These are phyloP conservation scores for Orchesellides sinensis DNA, from an alignment of 2,888 invertebrate genomes.

Conservation along the genomic window DNA sequence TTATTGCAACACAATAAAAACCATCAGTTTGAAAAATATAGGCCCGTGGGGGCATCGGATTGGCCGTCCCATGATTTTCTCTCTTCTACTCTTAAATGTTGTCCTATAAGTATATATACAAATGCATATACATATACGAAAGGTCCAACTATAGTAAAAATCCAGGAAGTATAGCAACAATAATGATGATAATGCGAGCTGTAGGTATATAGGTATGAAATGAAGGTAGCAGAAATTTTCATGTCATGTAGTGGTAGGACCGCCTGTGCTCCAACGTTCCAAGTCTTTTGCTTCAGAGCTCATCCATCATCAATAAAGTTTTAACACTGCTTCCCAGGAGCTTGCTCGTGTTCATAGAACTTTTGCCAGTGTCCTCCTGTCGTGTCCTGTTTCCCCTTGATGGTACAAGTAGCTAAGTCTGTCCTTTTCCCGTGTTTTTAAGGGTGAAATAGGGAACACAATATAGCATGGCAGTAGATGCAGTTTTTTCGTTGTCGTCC, in stretches of 20 bases:
- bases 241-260: slow-evolving; percentile 7
- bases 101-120: no score
- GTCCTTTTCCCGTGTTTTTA: background rate
- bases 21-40: slow-evolving; percentile 22
- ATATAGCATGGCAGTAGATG: background rate
- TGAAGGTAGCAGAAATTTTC: background rate
- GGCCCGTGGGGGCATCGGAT: slow-evolving; percentile 29
- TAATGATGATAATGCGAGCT: background rate
- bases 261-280: slow-evolving; percentile 26
- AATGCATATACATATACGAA: no score
- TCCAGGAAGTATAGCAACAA: background rate
- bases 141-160: no score
- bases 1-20: slow-evolving; percentile 26
- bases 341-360: background rate
- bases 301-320: slow-evolving; percentile 48
- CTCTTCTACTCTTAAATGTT: no score
- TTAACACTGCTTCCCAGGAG: slow-evolving; percentile 32
- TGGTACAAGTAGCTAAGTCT: no score
- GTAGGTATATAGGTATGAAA: background rate
- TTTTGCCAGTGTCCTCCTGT: background rate
- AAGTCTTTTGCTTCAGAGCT: slow-evolving; percentile 21
- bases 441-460: background rate
- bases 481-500: background rate
- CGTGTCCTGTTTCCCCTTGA: background rate
- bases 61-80: no score